Percentiles rank a stretch among this genome's conserved stretches.
Conservation (phyloP, 2,888 invertebrate genomes). For the Caenorhabditis japonica region DNA sequence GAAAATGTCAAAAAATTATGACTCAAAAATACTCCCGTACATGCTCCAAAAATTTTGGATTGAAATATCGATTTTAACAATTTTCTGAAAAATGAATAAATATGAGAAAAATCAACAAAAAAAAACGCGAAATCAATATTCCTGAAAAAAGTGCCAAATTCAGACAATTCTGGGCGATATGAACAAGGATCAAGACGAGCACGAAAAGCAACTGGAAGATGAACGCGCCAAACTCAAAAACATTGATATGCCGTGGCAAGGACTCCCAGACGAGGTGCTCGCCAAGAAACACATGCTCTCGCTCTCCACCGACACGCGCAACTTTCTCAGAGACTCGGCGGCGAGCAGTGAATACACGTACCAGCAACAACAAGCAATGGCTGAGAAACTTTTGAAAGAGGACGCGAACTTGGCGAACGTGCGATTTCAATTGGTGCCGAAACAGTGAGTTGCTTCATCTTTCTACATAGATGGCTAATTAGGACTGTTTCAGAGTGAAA, state of each 20-base stretch:
- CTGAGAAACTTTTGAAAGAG: slow-evolving; percentile 92
- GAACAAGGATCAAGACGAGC: slow-evolving; percentile 95
- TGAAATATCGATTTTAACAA: too few species aligned
- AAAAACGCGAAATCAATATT: too few species aligned
- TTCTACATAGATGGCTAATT: too few species aligned
- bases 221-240: slow-evolving; percentile 41
- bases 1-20: too few species aligned
- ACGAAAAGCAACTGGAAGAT: slow-evolving; percentile 87
- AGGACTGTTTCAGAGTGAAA: slow-evolving; percentile 80
- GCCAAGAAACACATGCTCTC: slow-evolving; percentile 95
- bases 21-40: too few species aligned
- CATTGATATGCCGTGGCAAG: slow-evolving; percentile 90
- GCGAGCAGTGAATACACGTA: slow-evolving; percentile 85
- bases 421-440: slow-evolving; percentile 99
- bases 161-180: slow-evolving; percentile 96
- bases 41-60: too few species aligned
- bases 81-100: too few species aligned
- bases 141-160: too few species aligned
- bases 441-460: slow-evolving; percentile 92
- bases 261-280: slow-evolving; percentile 92
- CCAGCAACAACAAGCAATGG: slow-evolving; percentile 84
- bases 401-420: slow-evolving; percentile 96
- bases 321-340: slow-evolving; percentile 96
- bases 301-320: slow-evolving; percentile 92
- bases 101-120: too few species aligned